Percentiles rank a stretch among this genome's conserved stretches.
Conservation (phyloP, 2,888 invertebrate genomes). For the Sinopyrophorus schimmeli region DNA sequence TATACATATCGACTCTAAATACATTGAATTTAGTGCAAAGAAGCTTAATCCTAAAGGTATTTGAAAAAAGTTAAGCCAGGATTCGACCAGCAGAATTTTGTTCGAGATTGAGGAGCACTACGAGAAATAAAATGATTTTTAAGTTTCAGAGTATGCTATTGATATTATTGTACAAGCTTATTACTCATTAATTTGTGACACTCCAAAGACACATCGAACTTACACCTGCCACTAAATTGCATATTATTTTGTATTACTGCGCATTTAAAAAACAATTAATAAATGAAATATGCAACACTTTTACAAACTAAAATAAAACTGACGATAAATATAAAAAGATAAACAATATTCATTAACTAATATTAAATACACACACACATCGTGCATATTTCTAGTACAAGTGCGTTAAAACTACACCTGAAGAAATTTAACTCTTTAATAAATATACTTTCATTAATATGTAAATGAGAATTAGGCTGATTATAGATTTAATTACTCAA, state of each 20-base stretch:
- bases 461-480: constrained; percentile 20
- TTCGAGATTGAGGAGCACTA: too few species aligned
- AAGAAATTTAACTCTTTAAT: constrained; percentile 9
- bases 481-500: constrained; percentile 12
- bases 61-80: too few species aligned
- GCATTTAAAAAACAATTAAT: background rate
- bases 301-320: background rate
- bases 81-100: too few species aligned
- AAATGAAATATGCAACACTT: background rate
- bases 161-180: too few species aligned
- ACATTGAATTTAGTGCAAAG: too few species aligned
- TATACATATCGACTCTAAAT: too few species aligned
- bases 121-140: too few species aligned
- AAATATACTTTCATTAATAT: constrained; percentile 11
- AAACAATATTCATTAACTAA: background rate
- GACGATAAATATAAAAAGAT: background rate
- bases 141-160: too few species aligned
- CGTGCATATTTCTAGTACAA: constrained; percentile 3
- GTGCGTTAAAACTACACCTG: constrained; percentile 9
- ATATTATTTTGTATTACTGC: background rate
- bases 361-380: constrained; percentile 6
- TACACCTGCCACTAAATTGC: background rate
- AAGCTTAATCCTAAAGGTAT: too few species aligned
- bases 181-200: too few species aligned
- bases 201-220: too few species aligned